Percentiles rank a stretch among this genome's conserved stretches.
These are phyloP conservation scores for Brachionus plicatilis DNA, from an alignment of 1,140 invertebrate genomes.

Conservation along the genomic window DNA sequence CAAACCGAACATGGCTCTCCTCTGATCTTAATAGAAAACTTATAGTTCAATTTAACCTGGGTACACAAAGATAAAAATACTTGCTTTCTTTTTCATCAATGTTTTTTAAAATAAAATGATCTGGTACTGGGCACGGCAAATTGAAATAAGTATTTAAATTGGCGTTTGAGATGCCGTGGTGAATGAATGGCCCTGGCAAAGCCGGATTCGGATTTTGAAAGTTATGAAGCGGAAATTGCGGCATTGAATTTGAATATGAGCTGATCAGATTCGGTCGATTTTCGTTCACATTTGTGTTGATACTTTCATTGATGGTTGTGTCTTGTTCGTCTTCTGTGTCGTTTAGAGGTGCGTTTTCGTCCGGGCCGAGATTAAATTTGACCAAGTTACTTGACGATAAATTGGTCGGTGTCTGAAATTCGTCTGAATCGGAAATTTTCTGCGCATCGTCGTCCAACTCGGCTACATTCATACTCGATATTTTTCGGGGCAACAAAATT, in stretches of 20 bases:
- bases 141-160: constrained; percentile 11
- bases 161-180: not conserved
- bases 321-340: constrained; percentile 33
- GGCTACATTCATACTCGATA: constrained; percentile 18
- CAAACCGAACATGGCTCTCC: not conserved
- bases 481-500: not conserved
- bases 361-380: constrained; percentile 21
- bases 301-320: not conserved
- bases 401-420: constrained; percentile 7
- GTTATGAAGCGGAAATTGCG: constrained; percentile 12
- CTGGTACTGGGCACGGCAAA: not conserved
- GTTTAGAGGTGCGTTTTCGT: not conserved
- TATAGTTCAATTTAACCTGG: not conserved
- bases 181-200: not conserved
- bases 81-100: constrained; percentile 34
- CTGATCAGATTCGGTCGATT: constrained; percentile 5
- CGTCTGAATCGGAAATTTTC: constrained; percentile 5
- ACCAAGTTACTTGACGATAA: not conserved
- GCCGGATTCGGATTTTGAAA: not conserved
- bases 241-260: constrained; percentile 38
- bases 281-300: not conserved
- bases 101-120: not conserved
- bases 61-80: not conserved
- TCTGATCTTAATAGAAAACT: constrained; percentile 10
- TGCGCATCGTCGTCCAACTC: not conserved